Evolutionary conservation across 2,113 vertebrate species (phyloP).

Genomic region (Oxygymnocypris stewartii): DNA sequence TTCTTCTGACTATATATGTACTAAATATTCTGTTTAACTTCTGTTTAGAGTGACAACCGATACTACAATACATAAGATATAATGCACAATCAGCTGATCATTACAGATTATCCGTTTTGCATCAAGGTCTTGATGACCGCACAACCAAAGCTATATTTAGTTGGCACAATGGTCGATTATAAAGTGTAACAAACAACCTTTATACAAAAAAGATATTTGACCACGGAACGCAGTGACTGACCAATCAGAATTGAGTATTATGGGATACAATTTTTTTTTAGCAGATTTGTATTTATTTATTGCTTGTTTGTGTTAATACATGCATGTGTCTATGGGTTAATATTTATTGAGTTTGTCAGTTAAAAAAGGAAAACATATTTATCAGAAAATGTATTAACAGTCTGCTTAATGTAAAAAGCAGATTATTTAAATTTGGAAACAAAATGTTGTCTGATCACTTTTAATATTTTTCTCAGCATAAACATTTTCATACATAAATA

Average conservation of each 20-base stretch:
- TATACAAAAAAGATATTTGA: not conserved
- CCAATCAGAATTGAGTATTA: not conserved
- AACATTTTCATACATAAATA: not conserved
- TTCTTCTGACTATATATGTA: not conserved
- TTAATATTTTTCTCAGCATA: not conserved
- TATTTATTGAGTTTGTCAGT: too few species aligned
- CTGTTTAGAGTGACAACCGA: not conserved
- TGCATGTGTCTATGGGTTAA: not conserved
- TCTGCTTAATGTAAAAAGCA: not conserved
- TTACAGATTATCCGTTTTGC: not conserved
- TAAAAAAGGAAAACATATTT: too few species aligned
- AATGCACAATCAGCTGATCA: not conserved
- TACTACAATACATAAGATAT: not conserved
- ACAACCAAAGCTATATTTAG: not conserved
- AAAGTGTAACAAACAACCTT: not conserved
- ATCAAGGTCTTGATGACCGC: not conserved
- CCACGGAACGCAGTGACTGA: not conserved
- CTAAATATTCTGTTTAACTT: not conserved
- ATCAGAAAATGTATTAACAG: not conserved
- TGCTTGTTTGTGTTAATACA: not conserved
- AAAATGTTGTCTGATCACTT: not conserved
- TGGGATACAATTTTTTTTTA: not conserved
- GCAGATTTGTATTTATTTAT: not conserved
- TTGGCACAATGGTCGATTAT: not conserved
- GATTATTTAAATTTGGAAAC: not conserved